Conservation (phyloP, 2,113 vertebrate species). For the Camelus dromedarius region DNA sequence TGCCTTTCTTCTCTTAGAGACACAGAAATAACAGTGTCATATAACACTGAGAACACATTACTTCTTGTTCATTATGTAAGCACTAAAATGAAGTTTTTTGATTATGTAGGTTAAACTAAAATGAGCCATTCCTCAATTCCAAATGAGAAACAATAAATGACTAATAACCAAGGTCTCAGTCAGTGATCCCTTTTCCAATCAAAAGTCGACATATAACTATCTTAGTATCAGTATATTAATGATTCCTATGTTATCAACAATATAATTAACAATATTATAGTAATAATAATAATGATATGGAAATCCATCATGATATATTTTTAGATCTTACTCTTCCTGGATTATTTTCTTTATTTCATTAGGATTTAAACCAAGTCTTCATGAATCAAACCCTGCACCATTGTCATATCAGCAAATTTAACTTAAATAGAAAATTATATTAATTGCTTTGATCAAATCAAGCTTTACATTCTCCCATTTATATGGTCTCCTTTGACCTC, state of each 20-base stretch:
- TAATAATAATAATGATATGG: constrained; percentile 29
- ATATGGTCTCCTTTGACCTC: constrained; percentile 60
- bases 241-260: background rate
- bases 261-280: constrained; percentile 20
- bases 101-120: background rate
- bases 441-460: constrained; percentile 64
- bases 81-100: background rate
- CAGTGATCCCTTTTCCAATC: constrained; percentile 7
- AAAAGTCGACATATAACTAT: background rate
- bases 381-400: constrained; percentile 26
- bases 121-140: background rate
- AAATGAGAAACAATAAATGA: background rate
- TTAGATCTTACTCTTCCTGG: constrained; percentile 1
- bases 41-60: background rate
- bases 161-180: background rate
- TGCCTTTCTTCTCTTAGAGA: constrained; percentile 27
- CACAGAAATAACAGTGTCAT: background rate
- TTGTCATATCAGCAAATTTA: constrained; percentile 46
- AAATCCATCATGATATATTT: background rate
- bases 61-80: background rate
- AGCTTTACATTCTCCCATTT: constrained; percentile 22
- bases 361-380: constrained; percentile 30
- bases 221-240: background rate
- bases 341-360: constrained; percentile 55
- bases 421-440: constrained; percentile 59